phyloP scores from a whole-genome alignment of 2,113 vertebrate species.

The Callipepla squamata region DNA sequence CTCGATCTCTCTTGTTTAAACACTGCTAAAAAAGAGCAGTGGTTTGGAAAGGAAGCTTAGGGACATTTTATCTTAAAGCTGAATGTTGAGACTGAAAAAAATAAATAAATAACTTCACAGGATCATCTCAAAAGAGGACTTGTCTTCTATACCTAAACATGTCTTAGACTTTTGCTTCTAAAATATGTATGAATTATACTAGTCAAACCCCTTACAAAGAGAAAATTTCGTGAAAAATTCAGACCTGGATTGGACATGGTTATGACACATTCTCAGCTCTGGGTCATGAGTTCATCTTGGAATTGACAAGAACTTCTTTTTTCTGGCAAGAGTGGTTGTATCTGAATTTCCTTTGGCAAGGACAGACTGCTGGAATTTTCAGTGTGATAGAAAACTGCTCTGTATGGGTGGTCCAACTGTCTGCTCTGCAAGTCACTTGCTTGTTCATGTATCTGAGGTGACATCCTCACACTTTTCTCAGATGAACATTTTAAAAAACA shows the following conservation, averaged over 20 bases:
- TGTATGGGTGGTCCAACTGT: not conserved
- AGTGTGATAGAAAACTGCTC: not conserved
- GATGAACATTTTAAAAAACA: not conserved
- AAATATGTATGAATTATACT: not conserved
- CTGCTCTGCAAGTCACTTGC: not conserved
- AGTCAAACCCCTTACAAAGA: not conserved
- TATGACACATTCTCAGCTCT: not conserved
- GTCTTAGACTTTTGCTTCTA: not conserved
- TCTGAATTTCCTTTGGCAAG: not conserved
- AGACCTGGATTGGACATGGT: not conserved
- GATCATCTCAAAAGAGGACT: not conserved
- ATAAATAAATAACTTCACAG: not conserved
- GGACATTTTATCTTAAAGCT: not conserved
- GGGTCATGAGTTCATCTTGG: not conserved
- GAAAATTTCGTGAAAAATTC: not conserved
- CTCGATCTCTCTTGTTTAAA: not conserved
- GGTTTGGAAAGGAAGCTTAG: not conserved
- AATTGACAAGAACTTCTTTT: not conserved
- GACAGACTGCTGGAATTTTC: not conserved
- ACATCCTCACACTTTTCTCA: fast-evolving
- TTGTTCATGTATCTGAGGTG: not conserved
- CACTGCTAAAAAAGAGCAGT: not conserved
- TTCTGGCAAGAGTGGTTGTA: not conserved
- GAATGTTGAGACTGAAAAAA: not conserved
- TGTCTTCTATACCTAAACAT: not conserved